These are phyloP conservation scores for Eptesicus fuscus DNA, from an alignment of 2,113 vertebrate species.

Conservation along the genomic window DNA sequence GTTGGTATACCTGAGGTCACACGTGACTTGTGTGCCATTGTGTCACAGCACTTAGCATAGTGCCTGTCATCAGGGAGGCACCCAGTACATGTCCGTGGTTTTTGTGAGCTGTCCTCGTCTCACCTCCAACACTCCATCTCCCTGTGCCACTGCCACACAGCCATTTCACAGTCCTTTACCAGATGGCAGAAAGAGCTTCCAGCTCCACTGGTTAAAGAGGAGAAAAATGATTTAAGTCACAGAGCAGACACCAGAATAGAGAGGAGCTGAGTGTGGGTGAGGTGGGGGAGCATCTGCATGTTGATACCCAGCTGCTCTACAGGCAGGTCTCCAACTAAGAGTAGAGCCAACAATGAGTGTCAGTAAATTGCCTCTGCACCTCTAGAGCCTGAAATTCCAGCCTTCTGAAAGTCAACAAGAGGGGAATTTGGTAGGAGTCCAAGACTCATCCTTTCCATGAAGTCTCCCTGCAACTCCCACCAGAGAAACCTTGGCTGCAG, in stretches of 20 bases:
- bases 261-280: not conserved
- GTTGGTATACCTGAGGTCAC: not conserved
- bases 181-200: slow-evolving; percentile 38
- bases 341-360: not conserved
- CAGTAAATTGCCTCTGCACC: slow-evolving; percentile 28
- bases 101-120: not conserved
- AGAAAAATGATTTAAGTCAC: not conserved
- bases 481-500: not conserved
- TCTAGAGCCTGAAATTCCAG: not conserved
- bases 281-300: not conserved
- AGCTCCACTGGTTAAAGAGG: not conserved
- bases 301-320: slow-evolving; percentile 45
- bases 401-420: slow-evolving; percentile 38
- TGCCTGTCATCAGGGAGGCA: not conserved
- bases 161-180: slow-evolving; percentile 4
- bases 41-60: not conserved
- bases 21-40: fast-evolving
- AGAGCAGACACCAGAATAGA: slow-evolving; percentile 4
- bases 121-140: not conserved
- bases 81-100: not conserved
- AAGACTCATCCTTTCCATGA: slow-evolving; percentile 47
- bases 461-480: slow-evolving; percentile 26
- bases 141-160: not conserved
- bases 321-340: slow-evolving; percentile 41
- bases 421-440: slow-evolving; percentile 23